Evolutionary conservation across 1,140 invertebrate species (phyloP).

Genomic region (Nylanderia fulva): DNA sequence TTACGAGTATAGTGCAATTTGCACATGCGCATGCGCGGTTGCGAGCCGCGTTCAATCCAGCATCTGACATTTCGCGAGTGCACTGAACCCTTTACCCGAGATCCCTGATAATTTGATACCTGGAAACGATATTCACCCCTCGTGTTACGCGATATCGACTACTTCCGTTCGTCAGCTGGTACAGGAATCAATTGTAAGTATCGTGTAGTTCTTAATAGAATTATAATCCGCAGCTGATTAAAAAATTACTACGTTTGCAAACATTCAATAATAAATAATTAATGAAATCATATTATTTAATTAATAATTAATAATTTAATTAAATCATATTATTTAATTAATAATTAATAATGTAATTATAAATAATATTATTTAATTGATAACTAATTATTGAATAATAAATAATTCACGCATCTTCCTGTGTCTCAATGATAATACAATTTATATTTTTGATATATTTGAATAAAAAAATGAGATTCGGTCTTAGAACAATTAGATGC

Average conservation of each 20-base stretch:
- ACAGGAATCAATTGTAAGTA: neutral
- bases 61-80: constrained; percentile 61
- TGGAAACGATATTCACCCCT: constrained; percentile 82
- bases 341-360: too few species aligned
- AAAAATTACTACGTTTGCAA: neutral
- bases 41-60: constrained; percentile 26
- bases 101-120: constrained; percentile 81
- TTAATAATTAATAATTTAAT: too few species aligned
- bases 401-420: neutral
- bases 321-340: too few species aligned
- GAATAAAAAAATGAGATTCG: neutral
- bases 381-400: too few species aligned
- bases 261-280: too few species aligned
- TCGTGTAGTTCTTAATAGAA: neutral
- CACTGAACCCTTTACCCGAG: constrained; percentile 60
- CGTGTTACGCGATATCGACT: constrained; percentile 74
- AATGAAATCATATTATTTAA: too few species aligned
- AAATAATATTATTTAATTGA: too few species aligned
- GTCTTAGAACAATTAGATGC: neutral
- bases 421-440: neutral
- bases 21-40: constrained; percentile 1
- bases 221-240: neutral
- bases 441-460: neutral
- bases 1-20: constrained; percentile 41
- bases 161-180: constrained; percentile 19